These are phyloP conservation scores for Suricata suricatta DNA, from an alignment of 2,113 vertebrate species.

Conservation along the genomic window DNA sequence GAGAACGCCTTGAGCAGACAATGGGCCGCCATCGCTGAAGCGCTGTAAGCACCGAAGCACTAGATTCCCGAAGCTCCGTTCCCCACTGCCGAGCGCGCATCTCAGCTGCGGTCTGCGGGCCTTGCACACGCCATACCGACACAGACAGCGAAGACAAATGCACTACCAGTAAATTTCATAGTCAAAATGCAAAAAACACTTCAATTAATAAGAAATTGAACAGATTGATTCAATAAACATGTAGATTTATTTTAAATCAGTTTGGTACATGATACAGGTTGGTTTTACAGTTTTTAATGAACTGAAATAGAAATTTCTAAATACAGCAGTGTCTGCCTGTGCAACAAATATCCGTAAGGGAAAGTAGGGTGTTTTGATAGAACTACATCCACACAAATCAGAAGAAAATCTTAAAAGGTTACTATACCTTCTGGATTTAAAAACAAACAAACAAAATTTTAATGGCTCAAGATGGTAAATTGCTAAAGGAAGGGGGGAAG, in stretches of 20 bases:
- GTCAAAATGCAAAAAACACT: slow-evolving; percentile 27
- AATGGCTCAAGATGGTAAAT: slow-evolving; percentile 71
- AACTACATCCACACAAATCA: slow-evolving; percentile 80
- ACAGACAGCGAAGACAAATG: neutral
- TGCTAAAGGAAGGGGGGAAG: neutral
- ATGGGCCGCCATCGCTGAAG: neutral
- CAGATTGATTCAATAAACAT: slow-evolving; percentile 78
- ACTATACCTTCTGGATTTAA: slow-evolving; percentile 73
- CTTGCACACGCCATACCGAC: neutral
- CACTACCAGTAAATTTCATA: neutral
- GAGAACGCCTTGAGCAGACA: neutral
- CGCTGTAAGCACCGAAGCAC: neutral
- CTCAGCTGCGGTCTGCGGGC: neutral
- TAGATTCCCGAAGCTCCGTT: neutral
- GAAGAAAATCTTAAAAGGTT: slow-evolving; percentile 77
- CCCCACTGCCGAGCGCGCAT: neutral
- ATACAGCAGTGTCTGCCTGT: slow-evolving; percentile 82
- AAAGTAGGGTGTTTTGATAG: slow-evolving; percentile 70
- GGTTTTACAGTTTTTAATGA: slow-evolving; percentile 81
- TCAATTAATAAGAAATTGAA: slow-evolving; percentile 38
- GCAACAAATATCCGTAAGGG: slow-evolving; percentile 82
- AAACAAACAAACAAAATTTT: slow-evolving; percentile 61
- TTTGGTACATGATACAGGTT: slow-evolving; percentile 84
- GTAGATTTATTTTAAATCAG: slow-evolving; percentile 86
- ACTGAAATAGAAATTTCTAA: slow-evolving; percentile 83